Conservation (phyloP, 1,140 invertebrate species). For the Chrysoperla carnea region DNA sequence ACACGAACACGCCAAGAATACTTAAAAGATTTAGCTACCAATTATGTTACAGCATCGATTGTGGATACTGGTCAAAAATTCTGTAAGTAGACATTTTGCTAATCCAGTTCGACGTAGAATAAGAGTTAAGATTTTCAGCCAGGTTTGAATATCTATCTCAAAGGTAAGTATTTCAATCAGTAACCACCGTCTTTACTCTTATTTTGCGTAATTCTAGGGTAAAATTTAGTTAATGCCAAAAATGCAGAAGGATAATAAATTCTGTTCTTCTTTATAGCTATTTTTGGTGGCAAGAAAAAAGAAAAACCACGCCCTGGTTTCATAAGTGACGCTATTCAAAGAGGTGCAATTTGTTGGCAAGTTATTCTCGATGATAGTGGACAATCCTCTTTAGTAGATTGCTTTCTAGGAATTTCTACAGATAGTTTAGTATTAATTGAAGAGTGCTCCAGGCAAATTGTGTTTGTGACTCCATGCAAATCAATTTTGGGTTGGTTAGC, state of each 20-base stretch:
- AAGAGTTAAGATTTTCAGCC: too few species aligned
- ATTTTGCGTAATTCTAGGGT: too few species aligned
- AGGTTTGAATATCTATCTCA: too few species aligned
- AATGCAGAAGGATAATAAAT: too few species aligned
- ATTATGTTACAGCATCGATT: slow-evolving; percentile 63
- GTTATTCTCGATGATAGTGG: slow-evolving; percentile 53
- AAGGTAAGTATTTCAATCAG: too few species aligned
- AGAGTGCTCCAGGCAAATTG: slow-evolving; percentile 60
- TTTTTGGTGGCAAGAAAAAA: slow-evolving; percentile 55
- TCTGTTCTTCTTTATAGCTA: slow-evolving; percentile 25
- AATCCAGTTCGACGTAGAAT: neutral
- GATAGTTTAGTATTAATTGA: slow-evolving; percentile 80
- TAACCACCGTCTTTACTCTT: too few species aligned
- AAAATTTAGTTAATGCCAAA: too few species aligned
- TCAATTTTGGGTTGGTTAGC: slow-evolving; percentile 48
- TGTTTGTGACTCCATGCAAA: slow-evolving; percentile 72
- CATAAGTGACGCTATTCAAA: slow-evolving; percentile 42
- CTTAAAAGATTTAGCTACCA: slow-evolving; percentile 77
- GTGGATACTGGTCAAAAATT: slow-evolving; percentile 80
- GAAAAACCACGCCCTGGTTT: slow-evolving; percentile 42
- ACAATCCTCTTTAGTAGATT: slow-evolving; percentile 49
- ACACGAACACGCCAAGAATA: slow-evolving; percentile 91
- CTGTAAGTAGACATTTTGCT: slow-evolving; percentile 39
- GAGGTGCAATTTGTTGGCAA: slow-evolving; percentile 64
- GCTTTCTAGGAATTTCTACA: slow-evolving; percentile 71